These are phyloP conservation scores for Nibea albiflora DNA, from an alignment of 2,113 vertebrate genomes.

Conservation along the genomic window DNA sequence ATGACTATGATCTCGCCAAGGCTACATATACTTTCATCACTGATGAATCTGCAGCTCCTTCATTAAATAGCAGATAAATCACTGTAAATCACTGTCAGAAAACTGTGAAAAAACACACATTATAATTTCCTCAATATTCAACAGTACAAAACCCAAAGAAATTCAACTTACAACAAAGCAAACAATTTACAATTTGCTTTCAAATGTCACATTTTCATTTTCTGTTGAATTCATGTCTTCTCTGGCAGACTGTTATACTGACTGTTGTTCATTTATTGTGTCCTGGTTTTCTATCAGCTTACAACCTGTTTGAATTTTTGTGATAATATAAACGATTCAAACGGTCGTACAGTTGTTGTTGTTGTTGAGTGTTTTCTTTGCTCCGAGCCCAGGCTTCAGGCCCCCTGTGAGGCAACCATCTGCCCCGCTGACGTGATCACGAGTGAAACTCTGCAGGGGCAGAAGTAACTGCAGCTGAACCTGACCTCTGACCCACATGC, in stretches of 20 bases:
- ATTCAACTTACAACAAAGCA: not conserved
- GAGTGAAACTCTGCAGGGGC: conserved; percentile 39
- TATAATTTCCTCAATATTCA: not conserved
- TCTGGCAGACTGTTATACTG: too few relatives aligned
- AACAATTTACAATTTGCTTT: not conserved
- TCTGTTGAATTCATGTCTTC: not conserved
- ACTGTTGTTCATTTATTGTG: not conserved
- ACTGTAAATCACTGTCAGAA: not conserved
- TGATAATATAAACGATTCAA: not conserved
- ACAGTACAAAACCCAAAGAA: not conserved
- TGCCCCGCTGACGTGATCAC: conserved; percentile 44
- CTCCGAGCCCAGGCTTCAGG: conserved; percentile 6
- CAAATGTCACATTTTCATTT: not conserved
- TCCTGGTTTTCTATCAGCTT: not conserved
- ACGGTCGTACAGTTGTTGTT: conserved; percentile 2
- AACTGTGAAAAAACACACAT: not conserved
- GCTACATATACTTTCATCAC: not conserved
- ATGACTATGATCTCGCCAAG: not conserved
- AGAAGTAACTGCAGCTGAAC: conserved; percentile 21
- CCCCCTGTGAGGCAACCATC: conserved; percentile 60
- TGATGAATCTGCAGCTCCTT: not conserved
- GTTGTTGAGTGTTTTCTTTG: conserved; percentile 7
- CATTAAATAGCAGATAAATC: not conserved
- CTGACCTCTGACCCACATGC: conserved; percentile 15
- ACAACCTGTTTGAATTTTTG: not conserved